phyloP scores from a whole-genome alignment of 2,797 vertebrate species.

The Vespertilio murinus region DNA sequence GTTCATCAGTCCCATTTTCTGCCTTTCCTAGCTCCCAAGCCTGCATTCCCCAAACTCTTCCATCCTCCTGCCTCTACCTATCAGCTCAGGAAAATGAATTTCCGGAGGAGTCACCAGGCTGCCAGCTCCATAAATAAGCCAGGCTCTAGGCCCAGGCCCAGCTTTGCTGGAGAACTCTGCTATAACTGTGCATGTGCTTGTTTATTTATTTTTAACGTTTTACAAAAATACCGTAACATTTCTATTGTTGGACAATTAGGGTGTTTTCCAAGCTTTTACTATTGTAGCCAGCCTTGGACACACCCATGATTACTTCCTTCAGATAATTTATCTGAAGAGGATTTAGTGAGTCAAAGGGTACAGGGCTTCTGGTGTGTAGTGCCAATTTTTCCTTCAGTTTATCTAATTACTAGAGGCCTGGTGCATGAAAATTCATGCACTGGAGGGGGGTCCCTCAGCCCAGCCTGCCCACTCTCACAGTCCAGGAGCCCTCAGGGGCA shows the following conservation, averaged over 20 bases:
- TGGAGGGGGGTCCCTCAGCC: too few relatives aligned
- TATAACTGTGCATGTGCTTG: not conserved
- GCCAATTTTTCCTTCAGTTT: slow-evolving; percentile 35
- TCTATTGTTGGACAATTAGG: not conserved
- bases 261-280: slow-evolving; percentile 23
- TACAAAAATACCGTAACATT: slow-evolving; percentile 15
- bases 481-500: too few relatives aligned
- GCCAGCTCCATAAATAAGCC: not conserved
- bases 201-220: not conserved
- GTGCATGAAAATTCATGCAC: too few relatives aligned
- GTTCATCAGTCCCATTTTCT: not conserved
- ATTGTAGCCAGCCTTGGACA: slow-evolving; percentile 43
- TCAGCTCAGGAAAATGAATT: not conserved
- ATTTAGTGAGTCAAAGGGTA: slow-evolving; percentile 47
- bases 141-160: not conserved
- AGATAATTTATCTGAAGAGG: slow-evolving; percentile 56
- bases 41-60: not conserved
- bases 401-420: slow-evolving; percentile 24
- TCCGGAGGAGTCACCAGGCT: not conserved
- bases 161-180: not conserved
- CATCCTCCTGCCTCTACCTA: not conserved
- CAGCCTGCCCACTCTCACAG: too few relatives aligned
- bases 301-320: slow-evolving; percentile 60
- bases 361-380: slow-evolving; percentile 24
- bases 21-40: not conserved